Evolutionary conservation across 1,140 invertebrate species (phyloP).

Genomic region (Lasaia peninsularis): DNA sequence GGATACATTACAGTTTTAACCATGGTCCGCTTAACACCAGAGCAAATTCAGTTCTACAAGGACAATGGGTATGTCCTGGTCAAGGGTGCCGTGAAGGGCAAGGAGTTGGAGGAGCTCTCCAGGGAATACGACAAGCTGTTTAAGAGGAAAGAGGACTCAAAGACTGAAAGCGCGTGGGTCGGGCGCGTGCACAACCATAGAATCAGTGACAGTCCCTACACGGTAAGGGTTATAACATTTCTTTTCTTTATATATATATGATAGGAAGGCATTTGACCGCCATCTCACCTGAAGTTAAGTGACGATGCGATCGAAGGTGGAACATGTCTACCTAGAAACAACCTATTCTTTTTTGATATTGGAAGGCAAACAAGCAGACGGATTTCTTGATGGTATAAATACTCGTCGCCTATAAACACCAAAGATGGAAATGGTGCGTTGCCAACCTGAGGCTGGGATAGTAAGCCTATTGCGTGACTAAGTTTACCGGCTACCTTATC

Average conservation of each 20-base stretch:
- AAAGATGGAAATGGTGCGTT: too few species aligned
- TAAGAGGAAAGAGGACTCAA: slow-evolving; percentile 46
- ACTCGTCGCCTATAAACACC: too few species aligned
- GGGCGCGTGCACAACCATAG: slow-evolving; percentile 50
- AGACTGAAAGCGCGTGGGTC: slow-evolving; percentile 55
- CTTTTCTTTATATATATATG: background rate
- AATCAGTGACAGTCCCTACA: slow-evolving; percentile 37
- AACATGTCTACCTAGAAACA: too few species aligned
- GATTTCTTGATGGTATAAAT: too few species aligned
- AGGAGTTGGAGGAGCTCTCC: slow-evolving; percentile 35
- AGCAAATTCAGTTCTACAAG: slow-evolving; percentile 53
- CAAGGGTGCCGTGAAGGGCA: slow-evolving; percentile 36
- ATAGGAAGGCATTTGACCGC: too few species aligned
- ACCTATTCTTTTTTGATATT: too few species aligned
- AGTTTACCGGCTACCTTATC: too few species aligned
- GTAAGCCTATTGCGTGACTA: too few species aligned
- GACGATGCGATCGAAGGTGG: too few species aligned
- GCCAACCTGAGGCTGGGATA: too few species aligned
- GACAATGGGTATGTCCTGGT: slow-evolving; percentile 52
- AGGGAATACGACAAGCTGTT: slow-evolving; percentile 54
- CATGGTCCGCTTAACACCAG: slow-evolving; percentile 34
- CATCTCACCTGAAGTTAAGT: too few species aligned
- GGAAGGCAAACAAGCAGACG: too few species aligned
- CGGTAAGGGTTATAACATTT: slow-evolving; percentile 30
- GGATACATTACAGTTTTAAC: background rate